phyloP scores from a whole-genome alignment of 1,140 invertebrate species.

The Macrotrachela quadricornifera region DNA sequence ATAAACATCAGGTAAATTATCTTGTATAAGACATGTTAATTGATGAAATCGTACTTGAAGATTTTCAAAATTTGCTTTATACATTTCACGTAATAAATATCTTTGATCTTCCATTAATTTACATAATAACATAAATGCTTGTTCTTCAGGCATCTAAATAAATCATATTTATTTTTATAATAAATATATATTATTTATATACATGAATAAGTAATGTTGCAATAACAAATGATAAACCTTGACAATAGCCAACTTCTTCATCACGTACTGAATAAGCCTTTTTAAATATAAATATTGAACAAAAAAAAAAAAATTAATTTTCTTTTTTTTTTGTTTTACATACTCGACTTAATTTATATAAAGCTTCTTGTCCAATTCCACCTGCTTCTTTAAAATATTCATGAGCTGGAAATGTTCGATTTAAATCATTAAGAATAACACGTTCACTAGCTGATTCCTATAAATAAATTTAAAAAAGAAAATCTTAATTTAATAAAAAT shows the following conservation, averaged over 20 bases:
- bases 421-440: constrained; percentile 81
- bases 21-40: constrained; percentile 77
- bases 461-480: too few relatives aligned
- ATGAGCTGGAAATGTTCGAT: constrained; percentile 91
- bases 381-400: constrained; percentile 61
- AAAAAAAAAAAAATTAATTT: too few relatives aligned
- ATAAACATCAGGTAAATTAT: constrained; percentile 67
- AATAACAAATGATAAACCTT: constrained; percentile 85
- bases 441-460: constrained; percentile 55
- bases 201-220: constrained; percentile 70
- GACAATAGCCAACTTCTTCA: constrained; percentile 90
- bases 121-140: constrained; percentile 86
- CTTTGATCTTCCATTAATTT: constrained; percentile 69
- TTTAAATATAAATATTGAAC: too few relatives aligned
- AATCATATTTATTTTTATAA: too few relatives aligned
- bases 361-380: constrained; percentile 61
- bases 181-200: too few relatives aligned
- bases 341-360: constrained; percentile 59
- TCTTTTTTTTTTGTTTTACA: too few relatives aligned
- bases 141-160: constrained; percentile 75
- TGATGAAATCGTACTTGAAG: constrained; percentile 84
- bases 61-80: constrained; percentile 84
- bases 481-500: too few relatives aligned
- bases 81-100: constrained; percentile 74
- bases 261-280: constrained; percentile 86